A percentile compares a stretch with the other conserved stretches of the same genome.
Evolutionary conservation across 2,797 vertebrate species (phyloP).

Genomic region (Chlorospingus flavigularis): DNA sequence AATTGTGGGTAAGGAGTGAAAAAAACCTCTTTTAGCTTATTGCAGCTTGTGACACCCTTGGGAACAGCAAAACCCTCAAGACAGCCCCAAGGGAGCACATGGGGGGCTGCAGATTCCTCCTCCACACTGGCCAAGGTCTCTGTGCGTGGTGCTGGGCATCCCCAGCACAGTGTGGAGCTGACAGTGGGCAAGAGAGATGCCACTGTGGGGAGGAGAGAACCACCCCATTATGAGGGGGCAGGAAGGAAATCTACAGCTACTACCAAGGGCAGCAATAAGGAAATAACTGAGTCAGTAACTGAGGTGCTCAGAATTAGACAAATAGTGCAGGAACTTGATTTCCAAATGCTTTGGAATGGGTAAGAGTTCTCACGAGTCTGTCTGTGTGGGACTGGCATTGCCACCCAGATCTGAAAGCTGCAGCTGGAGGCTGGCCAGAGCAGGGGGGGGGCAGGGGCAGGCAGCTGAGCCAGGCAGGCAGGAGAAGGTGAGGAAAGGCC

Average conservation of each 20-base stretch:
- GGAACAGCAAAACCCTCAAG: not conserved
- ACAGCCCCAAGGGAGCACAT: fast-evolving
- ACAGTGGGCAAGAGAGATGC: not conserved
- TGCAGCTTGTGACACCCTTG: not conserved
- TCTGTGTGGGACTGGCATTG: not conserved
- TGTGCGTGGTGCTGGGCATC: not conserved
- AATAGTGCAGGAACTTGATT: not conserved
- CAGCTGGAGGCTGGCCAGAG: not conserved
- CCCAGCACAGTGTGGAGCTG: not conserved
- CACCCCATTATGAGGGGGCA: not conserved
- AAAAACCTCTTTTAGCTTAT: not conserved
- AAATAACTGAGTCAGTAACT: not conserved
- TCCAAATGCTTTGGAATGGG: not conserved
- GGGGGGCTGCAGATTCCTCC: not conserved
- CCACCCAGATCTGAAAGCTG: not conserved
- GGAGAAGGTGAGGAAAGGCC: not conserved
- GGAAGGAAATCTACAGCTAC: constrained; percentile 1
- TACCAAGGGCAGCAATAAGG: not conserved
- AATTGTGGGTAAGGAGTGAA: not conserved
- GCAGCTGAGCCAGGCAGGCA: not conserved
- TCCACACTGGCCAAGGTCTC: not conserved
- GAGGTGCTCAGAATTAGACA: not conserved
- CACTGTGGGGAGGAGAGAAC: not conserved
- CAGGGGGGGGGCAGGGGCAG: not conserved
- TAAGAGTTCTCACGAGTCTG: not conserved